A percentile compares a stretch with the other conserved stretches of the same genome.
phyloP scores from a whole-genome alignment of 2,797 vertebrate species.

The Carduelis carduelis region DNA sequence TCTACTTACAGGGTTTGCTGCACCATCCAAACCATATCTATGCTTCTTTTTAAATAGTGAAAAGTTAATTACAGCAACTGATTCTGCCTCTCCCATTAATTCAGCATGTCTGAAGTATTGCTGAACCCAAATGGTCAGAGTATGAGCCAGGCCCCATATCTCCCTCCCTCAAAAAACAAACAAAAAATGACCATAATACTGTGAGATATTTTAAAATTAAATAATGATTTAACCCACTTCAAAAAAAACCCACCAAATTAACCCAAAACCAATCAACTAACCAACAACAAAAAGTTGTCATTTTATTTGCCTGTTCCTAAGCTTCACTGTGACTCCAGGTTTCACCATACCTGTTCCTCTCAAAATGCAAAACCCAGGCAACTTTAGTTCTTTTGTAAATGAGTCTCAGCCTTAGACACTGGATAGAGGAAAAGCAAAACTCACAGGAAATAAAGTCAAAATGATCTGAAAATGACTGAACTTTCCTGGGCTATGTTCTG shows the following conservation, averaged over 20 bases:
- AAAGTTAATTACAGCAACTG: neutral
- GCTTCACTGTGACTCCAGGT: neutral
- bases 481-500: neutral
- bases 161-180: neutral
- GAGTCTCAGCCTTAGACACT: neutral
- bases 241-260: accelerated
- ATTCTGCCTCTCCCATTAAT: neutral
- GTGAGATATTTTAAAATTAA: neutral
- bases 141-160: neutral
- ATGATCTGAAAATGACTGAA: neutral
- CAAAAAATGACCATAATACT: neutral
- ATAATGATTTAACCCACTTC: too few relatives aligned
- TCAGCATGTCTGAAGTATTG: neutral
- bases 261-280: accelerated
- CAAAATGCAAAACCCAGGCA: neutral
- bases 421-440: neutral
- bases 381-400: neutral
- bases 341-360: neutral
- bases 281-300: neutral
- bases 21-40: neutral
- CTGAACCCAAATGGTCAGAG: neutral
- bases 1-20: neutral
- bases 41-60: neutral
- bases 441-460: neutral
- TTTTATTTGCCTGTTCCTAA: neutral